Evolutionary conservation across 2,113 vertebrate species (phyloP), one percentile per base, ranked within the genome.

Genomic region (Tretioscincus oriximinensis): DNA sequence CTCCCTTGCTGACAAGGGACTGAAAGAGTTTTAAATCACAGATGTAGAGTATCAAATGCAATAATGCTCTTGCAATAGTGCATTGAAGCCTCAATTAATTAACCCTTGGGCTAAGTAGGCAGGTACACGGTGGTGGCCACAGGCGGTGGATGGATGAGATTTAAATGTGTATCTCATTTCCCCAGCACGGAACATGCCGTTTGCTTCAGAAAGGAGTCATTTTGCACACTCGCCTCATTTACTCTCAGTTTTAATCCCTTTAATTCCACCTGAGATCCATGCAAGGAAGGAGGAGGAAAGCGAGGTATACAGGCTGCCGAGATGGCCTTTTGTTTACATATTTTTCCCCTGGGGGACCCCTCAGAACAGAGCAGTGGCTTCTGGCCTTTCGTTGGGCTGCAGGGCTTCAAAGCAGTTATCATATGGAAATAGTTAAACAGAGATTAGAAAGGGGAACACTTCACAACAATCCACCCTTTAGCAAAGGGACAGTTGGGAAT

Each of bases 81-180:
- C 96, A 95, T 95, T 95, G 95, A 96, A 96, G 95, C 95, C 95
- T 96, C 95, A 96, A 96, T 97, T 98, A 97, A 98, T 99, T 97
- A 98, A 98, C 96, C 97, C 95, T 95, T 94, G 92, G 95, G 95
- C 96, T 94, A 96, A 96, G 95, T 93, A 95, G 95, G 95, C 95
- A 96, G 96, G 93, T 95, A 96, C 95, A 93, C 92, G 95, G 95
- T 94, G 90, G 94, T 95, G 97, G 96, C 96, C 96, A 86, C 97
- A 98, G 96, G 96, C 95, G 95, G 96, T 96, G 95, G 93, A 94
- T 95, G 95, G 97, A 96, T 97, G 95, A 91, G 94, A 97, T 98
- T 97, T 98, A 99, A 99, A 99, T 98, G 97, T 95, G 96, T 97
- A 98, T 99, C 97, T 99, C 97, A 98, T 99, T 98, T 97, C 94